Conservation (phyloP, 2,113 vertebrate species). For the Chrysemys picta region DNA sequence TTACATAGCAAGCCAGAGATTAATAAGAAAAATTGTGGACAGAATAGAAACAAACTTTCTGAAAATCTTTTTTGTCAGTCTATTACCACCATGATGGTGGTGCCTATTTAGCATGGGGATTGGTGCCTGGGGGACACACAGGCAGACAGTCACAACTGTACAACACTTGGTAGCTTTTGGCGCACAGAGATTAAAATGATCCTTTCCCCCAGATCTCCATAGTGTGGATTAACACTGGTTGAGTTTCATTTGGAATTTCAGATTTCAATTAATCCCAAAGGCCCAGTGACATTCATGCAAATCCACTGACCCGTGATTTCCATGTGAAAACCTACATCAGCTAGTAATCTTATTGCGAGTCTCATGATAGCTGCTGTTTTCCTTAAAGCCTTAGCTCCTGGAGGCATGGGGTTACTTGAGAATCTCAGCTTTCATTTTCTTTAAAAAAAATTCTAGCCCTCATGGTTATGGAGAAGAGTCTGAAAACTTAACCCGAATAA, state of each 20-base stretch:
- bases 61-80: neutral
- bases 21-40: neutral
- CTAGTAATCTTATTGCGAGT: neutral
- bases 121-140: neutral
- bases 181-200: neutral
- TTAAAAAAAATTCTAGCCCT: neutral
- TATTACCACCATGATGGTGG: neutral
- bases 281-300: neutral
- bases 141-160: slow-evolving; percentile 7
- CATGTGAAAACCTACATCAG: neutral
- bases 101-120: neutral
- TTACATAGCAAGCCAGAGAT: neutral
- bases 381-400: neutral
- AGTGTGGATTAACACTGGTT: slow-evolving; percentile 32
- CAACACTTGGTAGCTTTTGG: neutral
- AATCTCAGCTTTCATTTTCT: neutral
- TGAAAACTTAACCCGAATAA: neutral
- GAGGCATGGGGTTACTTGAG: neutral
- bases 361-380: neutral
- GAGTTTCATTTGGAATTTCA: slow-evolving; percentile 42
- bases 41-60: neutral
- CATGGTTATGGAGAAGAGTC: neutral
- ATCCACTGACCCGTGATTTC: neutral
- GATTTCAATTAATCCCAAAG: neutral
- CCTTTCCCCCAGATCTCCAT: slow-evolving; percentile 37